A percentile compares a stretch with the other conserved stretches of the same genome.
Evolutionary conservation across 2,797 vertebrate genomes (phyloP).

Genomic region (Helicolenus hilgendorfi): DNA sequence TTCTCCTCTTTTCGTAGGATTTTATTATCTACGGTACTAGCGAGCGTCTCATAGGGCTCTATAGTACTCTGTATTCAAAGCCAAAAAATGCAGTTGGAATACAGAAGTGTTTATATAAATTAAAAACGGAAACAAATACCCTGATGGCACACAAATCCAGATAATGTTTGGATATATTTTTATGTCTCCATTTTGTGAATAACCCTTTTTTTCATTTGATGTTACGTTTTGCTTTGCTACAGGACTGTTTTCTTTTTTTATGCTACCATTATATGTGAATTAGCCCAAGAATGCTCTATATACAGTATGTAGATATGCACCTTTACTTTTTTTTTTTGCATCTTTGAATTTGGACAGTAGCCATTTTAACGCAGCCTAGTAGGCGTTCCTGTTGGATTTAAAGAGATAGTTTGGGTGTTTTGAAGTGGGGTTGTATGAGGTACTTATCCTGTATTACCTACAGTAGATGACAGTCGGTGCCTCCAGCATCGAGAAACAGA

Average conservation of each 20-base stretch:
- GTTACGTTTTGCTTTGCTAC: constrained; percentile 89
- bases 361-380: constrained; percentile 43
- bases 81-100: constrained; percentile 94
- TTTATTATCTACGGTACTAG: constrained; percentile 92
- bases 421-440: too few relatives aligned
- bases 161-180: constrained; percentile 86
- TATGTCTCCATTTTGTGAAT: constrained; percentile 85
- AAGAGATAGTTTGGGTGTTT: neutral
- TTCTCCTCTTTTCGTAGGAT: constrained; percentile 91
- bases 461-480: too few relatives aligned
- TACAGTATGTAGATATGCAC: constrained; percentile 94
- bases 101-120: constrained; percentile 94
- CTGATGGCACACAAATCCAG: constrained; percentile 93
- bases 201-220: constrained; percentile 86
- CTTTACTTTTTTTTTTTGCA: constrained; percentile 80
- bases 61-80: constrained; percentile 91
- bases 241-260: constrained; percentile 88
- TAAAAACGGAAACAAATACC: constrained; percentile 86
- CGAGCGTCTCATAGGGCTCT: constrained; percentile 93
- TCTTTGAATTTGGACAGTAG: constrained; percentile 71
- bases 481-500: too few relatives aligned
- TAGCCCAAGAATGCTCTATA: constrained; percentile 95
- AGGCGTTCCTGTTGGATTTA: constrained; percentile 21
- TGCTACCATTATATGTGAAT: constrained; percentile 92
- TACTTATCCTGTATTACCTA: too few relatives aligned